Percentiles rank a stretch among this genome's conserved stretches.
Conservation (phyloP, 1,140 invertebrate species). For the Apocrypta bakeri region DNA sequence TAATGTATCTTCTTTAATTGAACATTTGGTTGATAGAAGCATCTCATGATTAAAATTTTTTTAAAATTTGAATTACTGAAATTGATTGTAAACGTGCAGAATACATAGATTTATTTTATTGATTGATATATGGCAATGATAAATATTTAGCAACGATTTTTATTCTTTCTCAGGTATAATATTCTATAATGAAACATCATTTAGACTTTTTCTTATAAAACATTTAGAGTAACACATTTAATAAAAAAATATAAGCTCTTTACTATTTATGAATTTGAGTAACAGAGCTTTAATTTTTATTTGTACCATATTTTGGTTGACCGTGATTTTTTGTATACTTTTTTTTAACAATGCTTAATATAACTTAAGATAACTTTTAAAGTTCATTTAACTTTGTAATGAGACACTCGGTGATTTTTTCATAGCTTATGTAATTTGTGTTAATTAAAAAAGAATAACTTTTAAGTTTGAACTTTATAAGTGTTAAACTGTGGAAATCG, state of each 20-base stretch:
- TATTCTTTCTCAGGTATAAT: constrained; percentile 16
- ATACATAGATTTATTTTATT: constrained; percentile 12
- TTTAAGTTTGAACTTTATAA: constrained; percentile 13
- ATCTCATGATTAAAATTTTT: constrained; percentile 28
- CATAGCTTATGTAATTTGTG: constrained; percentile 30
- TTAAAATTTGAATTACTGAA: constrained; percentile 19
- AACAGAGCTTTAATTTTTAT: constrained; percentile 38
- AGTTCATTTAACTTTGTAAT: constrained; percentile 21
- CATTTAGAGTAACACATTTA: constrained; percentile 43
- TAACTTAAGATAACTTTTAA: constrained; percentile 28
- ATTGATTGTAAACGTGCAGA: constrained; percentile 5
- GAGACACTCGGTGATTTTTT: constrained; percentile 36
- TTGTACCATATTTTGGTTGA: constrained; percentile 43
- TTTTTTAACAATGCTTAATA: constrained; percentile 37
- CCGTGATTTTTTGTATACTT: constrained; percentile 24
- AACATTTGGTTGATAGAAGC: neutral
- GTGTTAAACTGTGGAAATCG: constrained; percentile 42
- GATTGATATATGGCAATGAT: neutral
- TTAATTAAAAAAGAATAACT: constrained; percentile 31
- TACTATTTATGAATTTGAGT: neutral
- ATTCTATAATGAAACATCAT: constrained; percentile 28
- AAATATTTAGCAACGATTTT: constrained; percentile 31
- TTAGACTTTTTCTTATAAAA: constrained; percentile 36
- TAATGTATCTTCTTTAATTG: neutral
- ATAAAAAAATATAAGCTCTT: constrained; percentile 49